Evolutionary conservation across 2,888 invertebrate species (phyloP), one percentile per base, ranked within the genome.

Genomic region (Andricus quercusramuli): DNA sequence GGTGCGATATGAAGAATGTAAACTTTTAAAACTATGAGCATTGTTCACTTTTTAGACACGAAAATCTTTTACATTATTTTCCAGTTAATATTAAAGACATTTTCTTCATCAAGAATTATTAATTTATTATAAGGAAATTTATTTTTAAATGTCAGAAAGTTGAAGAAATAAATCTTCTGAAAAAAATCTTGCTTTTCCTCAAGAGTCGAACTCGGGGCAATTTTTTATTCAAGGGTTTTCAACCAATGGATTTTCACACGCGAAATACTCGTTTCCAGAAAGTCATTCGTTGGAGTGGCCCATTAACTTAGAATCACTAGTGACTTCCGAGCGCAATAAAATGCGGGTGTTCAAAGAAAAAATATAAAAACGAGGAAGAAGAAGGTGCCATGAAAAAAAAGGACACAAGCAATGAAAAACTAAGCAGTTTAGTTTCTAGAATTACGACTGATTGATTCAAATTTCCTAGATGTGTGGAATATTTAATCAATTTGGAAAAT

Each of bases 211-310:
- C n/a, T 56, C 51, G 37, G n/a, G 56, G 32, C 74, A 51, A 74
- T 74, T 74, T 74, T 56, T 74, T 74, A 74, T 74, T 56, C 74
- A 74, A 56, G 74, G 56, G 74, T 74, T 74, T 64, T 74, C 74
- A 20, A 13, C 74, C 56, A 29, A 74, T 74, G 74, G 37, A 37
- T 74, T 74, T 74, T 74, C 74, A 74, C 74, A 74, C 74, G 74
- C 74, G 74, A 74, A 74, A 74, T 59, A 74, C 74, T 74, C 74
- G 74, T 74, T 74, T 74, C 74, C 56, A 56, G 74, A 56, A 74
- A 74, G 74, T n/a, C 56, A 74, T 74, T 74, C 56, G 51, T 56
- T 32, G 74, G 56, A 29, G 64, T 74, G 32, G 51, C 74, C 74
- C 74, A 51, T 74, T 74, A 74, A 74, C 74, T 56, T 59, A 15